Evolutionary conservation across 2,797 vertebrate genomes (phyloP), one percentile per base, ranked within the genome.

Genomic region (Chloroceryle inda): DNA sequence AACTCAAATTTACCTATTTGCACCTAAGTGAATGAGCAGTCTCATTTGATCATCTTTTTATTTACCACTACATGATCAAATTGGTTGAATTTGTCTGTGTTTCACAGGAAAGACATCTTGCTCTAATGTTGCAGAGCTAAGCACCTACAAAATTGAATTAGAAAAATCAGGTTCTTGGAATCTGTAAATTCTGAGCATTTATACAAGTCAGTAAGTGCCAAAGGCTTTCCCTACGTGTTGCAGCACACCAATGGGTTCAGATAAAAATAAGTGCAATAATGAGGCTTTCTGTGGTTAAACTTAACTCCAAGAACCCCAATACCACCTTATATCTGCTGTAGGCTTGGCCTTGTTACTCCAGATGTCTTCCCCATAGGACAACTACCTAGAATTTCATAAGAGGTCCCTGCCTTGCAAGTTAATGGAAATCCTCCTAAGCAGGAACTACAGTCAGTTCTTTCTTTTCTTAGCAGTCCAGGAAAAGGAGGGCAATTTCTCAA

Each of bases 81-180:
- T 23, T 2, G 1, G 13, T 31, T 90, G 47, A 76, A 73, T 87
- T 94, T 52, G 13, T 82, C 74, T 52, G n/a, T 63, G 17, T 81
- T 69, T 90, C 45, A 67, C 22, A 45, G 69, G 31, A 91, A 37
- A 78, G 81, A 49, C 21, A 35, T n/a, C 73, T 85, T 83, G 27
- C 42, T 81, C 24, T 81, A 73, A 63, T n/a, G 38, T 55, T 94
- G 76, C 82, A 96, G 76, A 94, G 94, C 50, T 62, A 91, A 89
- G 26, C 50, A 90, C 33, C 33, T 89, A 71, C 29, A 67, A 90
- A 87, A 56, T 33, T 0, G 17, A 87, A 55, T 82, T 71, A 45
- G 26, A 92, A 86, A 85, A 88, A 92, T 63, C 44, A 53, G n/a
- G 37, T 67, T 18, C 23, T 88, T 71, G n/a, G n/a, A 79, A 87